Base-by-base conservation (phyloP, 2,797 vertebrate species). In the Sphenodon punctatus region DNA sequence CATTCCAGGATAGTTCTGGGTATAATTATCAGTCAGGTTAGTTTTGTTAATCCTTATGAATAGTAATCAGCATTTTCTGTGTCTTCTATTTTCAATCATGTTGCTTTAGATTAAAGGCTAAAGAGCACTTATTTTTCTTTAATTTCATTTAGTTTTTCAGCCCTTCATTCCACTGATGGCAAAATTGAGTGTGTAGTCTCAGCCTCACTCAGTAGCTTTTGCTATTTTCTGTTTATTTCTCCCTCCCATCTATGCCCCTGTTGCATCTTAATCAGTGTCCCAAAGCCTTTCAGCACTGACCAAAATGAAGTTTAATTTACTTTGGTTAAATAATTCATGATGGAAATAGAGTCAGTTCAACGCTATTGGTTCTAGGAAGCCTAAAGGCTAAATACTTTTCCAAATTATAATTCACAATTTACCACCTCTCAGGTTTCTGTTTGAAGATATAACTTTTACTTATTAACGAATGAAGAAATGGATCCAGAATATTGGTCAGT, bases 261-360 rank as follows among this genome's bases (percentile, higher is more conserved):
- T 3, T 75, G 3, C 58, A 4, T 60, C 36, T 51, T 59, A 16
- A 75, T 30, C 27, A 69, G 9, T 73, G 10, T 25, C 71, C 42
- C 25, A 43, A 49, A 16, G 10, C 65, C 74, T 66, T 79, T 56
- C 64, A 58, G 25, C 23, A 72, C 8, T 66, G 23, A 15, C 3
- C n/a, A 75, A 70, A 88, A 66, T 30, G 2, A 56, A 82, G 16
- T 82, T 69, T 25, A 69, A 68, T 76, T 77, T 55, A 22, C 46
- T 78, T 53, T 67, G n/a, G 3, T 71, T 66, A 58, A 82, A 65
- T 14, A 53, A 60, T 34, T 14, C 39, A 58, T 5, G 36, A 49
- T 64, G 77, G n/a, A 60, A 22, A 6, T 27, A 76, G 3, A 43
- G 51, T 32, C 0, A 3, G 36, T 67, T 68, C 25, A 70, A 64